Evolutionary conservation across 2,113 vertebrate genomes (phyloP).

Genomic region (Microtus richardsoni): DNA sequence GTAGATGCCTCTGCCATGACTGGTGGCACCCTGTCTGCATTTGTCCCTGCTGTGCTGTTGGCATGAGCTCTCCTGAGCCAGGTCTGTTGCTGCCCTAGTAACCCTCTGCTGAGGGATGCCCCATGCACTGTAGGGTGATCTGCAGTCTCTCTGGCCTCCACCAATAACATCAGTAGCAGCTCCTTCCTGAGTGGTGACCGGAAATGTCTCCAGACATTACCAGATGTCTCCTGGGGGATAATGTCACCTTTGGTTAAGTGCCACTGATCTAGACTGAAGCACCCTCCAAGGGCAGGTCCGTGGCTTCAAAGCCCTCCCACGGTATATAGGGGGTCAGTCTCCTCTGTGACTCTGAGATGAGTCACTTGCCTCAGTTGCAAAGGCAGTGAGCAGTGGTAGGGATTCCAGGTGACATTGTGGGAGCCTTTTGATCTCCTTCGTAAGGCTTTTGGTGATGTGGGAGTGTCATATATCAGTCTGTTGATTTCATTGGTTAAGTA

Average conservation of each 20-base stretch:
- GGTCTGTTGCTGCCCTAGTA: fast-evolving
- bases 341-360: background rate
- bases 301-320: too few relatives aligned
- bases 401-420: background rate
- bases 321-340: background rate
- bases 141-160: background rate
- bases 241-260: fast-evolving
- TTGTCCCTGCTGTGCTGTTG: fast-evolving
- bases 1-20: fast-evolving
- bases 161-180: fast-evolving
- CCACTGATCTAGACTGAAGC: background rate
- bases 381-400: background rate
- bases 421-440: background rate
- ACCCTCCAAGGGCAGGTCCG: background rate
- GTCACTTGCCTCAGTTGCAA: background rate
- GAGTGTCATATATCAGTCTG: too few relatives aligned
- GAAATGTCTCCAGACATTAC: background rate
- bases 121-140: fast-evolving
- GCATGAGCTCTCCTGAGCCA: fast-evolving
- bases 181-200: fast-evolving
- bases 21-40: fast-evolving
- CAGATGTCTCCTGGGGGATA: background rate
- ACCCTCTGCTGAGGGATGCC: fast-evolving
- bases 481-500: too few relatives aligned
- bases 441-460: too few relatives aligned